phyloP scores from a whole-genome alignment of 2,888 invertebrate species.

The Ichneumoninae sp. region DNA sequence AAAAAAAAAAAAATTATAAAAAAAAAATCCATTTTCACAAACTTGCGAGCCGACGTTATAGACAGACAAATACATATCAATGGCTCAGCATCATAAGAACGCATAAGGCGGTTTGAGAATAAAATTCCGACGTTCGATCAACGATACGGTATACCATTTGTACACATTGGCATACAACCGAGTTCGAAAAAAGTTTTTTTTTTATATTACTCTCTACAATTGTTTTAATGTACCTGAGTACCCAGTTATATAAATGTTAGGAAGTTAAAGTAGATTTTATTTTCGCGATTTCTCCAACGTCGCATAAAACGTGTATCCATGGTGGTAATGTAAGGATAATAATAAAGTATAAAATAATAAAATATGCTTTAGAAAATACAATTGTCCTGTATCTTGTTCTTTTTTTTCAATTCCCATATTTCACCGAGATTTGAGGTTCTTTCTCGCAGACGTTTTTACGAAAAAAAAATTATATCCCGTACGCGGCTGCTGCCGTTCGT shows the following conservation, averaged over 20 bases:
- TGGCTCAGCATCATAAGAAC: not conserved
- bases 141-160: not conserved
- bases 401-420: not conserved
- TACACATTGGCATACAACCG: not conserved
- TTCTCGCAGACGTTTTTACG: not conserved
- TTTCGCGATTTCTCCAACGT: not conserved
- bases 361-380: not conserved
- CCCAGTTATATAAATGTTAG: constrained; percentile 4
- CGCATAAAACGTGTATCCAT: not conserved
- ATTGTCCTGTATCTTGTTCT: not conserved
- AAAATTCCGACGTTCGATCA: not conserved
- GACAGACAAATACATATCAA: not conserved
- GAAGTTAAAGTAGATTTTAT: constrained; percentile 8
- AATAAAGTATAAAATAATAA: not conserved
- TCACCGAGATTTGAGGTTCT: too few relatives aligned
- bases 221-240: constrained; percentile 7
- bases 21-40: not conserved
- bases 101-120: not conserved
- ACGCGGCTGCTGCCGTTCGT: not conserved
- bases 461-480: not conserved
- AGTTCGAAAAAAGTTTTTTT: constrained; percentile 25
- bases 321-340: not conserved
- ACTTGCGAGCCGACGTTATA: not conserved
- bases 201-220: not conserved
- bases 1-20: not conserved